Conservation (phyloP, 1,140 invertebrate genomes). For the Lethocerus indicus region DNA sequence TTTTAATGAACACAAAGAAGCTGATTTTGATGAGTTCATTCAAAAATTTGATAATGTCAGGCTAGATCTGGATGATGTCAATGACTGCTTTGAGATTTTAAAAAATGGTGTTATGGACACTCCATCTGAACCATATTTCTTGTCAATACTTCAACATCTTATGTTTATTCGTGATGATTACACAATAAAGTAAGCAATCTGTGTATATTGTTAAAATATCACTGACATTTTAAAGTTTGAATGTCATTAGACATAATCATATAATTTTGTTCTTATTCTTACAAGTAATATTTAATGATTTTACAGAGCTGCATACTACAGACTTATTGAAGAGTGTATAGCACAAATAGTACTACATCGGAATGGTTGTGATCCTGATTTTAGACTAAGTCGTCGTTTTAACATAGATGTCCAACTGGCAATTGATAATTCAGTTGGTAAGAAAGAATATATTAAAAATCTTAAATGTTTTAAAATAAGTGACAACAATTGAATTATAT, state of each 20-base stretch:
- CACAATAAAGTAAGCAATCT: constrained; percentile 44
- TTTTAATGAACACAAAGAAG: constrained; percentile 50
- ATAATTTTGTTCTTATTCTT: not conserved
- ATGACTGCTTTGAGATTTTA: constrained; percentile 84
- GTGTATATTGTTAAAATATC: not conserved
- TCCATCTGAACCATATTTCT: constrained; percentile 72
- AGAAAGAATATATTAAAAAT: constrained; percentile 3
- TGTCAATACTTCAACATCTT: constrained; percentile 91
- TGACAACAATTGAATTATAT: not conserved
- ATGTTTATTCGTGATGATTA: constrained; percentile 86
- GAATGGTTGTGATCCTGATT: constrained; percentile 90
- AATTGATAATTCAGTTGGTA: constrained; percentile 66
- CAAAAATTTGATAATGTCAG: constrained; percentile 84
- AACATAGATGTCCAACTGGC: constrained; percentile 87
- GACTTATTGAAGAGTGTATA: constrained; percentile 91
- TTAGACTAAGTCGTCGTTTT: constrained; percentile 57
- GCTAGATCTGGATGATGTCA: constrained; percentile 81
- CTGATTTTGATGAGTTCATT: constrained; percentile 85
- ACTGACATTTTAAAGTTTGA: not conserved
- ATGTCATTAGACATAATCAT: too few relatives aligned
- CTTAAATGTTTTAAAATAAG: too few relatives aligned
- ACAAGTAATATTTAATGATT: constrained; percentile 9
- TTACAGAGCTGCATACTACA: constrained; percentile 83
- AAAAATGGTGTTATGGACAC: constrained; percentile 79
- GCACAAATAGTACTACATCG: constrained; percentile 92